Base-by-base conservation (phyloP, 2,797 vertebrate genomes). In the Glyptemys insculpta region DNA sequence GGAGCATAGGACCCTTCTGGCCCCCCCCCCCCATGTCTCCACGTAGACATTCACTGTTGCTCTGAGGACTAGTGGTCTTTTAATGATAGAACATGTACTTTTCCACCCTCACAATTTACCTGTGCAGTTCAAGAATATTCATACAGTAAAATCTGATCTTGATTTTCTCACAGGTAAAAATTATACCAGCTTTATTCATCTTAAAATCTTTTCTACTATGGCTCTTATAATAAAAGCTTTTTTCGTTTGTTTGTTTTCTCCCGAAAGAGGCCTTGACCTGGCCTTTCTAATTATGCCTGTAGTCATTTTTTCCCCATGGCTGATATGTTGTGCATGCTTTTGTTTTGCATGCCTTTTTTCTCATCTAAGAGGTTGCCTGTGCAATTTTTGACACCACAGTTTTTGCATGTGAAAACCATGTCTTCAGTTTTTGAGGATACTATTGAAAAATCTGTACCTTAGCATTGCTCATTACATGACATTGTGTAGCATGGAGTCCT, bases 1-100 rank as follows among this genome's bases (percentile, higher is more conserved):
- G 54, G 54, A 54, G 54, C 23, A 54, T 54, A 23, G 54, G 21
- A 54, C 54, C 54, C 54, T 54, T 25, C 54, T 54, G 54, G 6
- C 1, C 14, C 8, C 9, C 21, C 4, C 21, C 54, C 23, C 4
- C 9, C 23, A 44, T 62, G 87, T 78, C 72, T 4, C 9, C 29
- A 37, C 34, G 87, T 56, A 74, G 93, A 91, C 83, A 85, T 34
- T 74, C 89, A 41, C 49, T 92, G 52, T 95, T 82, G 74, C 27
- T 90, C 27, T 81, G 90, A 92, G 84, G 79, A 68, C 74, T 82
- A 50, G 2, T 44, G 37, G 82, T 90, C 59, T 65, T 50, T 56
- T 34, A 81, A 68, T 79, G 37, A 86, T 87, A 86, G 74, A 90
- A 90, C 74, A 34, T 65, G 0, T 25, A 53, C 84, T 91, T 87